Evolutionary conservation across 1,140 invertebrate species (phyloP), one percentile per base, ranked within the genome.

Genomic region (Yoshiicerus persimilis): DNA sequence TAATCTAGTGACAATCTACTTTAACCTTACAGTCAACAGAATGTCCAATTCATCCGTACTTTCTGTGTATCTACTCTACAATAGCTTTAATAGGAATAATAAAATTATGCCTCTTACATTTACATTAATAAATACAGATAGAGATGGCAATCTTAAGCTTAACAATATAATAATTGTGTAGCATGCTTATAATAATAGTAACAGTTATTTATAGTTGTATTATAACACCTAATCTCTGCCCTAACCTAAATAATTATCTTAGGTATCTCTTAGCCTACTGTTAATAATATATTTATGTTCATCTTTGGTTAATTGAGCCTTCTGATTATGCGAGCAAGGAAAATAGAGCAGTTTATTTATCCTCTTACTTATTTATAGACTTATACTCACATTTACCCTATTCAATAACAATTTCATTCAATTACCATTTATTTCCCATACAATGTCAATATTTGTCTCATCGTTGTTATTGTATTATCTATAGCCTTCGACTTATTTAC

Each of bases 281-380:
- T 38, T 56, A 47, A 23, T 27, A 84, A 84, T 84, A 23, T 47
- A 23, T 84, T 23, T 83, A 83, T 83, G 20, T 86, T 34, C 41
- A 64, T 86, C 84, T 86, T 86, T 86, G 84, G 84, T 86, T 86
- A 86, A 86, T 86, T 86, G 84, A 86, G 84, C 84, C 84, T 66
- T 86, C 83, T 41, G 83, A 84, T 84, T 84, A 84, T 84, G 83
- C 83, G 83, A 84, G 38, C 83, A 84, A 41, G 83, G 47, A 84
- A 84, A 84, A 80, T 80, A 80, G 75, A 80, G 75, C 32, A 80
- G 75, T 80, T 70, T 80, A 32, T 34, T 80, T 32, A 36, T 20
- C 16, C 34, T 9, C 34, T 36, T 80, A 38, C n/a, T n/a, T 70
- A 66, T 25, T 66, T 56, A 56, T 56, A n/a, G 16, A 56, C 47